A percentile compares a stretch with the other conserved stretches of the same genome.
These are phyloP conservation scores for Antedon mediterranea DNA, from an alignment of 53 echinoderm and acorn worm genomes.

Conservation along the genomic window DNA sequence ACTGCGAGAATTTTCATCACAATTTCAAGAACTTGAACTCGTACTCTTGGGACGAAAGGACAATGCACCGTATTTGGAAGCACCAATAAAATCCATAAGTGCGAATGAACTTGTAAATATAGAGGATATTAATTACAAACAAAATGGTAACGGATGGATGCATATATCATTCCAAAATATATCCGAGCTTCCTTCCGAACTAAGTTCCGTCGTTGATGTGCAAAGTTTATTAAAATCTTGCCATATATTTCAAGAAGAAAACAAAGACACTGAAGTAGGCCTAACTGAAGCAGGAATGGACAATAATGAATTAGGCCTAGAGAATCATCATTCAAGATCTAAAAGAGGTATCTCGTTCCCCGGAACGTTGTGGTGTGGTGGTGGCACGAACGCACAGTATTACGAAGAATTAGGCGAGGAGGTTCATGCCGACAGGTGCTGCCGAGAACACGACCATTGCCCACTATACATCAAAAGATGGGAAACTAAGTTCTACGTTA, in stretches of 20 bases:
- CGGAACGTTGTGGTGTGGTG: conserved; percentile 40
- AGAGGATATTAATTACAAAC: background rate
- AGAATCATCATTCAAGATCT: background rate
- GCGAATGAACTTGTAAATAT: background rate
- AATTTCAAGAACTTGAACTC: background rate
- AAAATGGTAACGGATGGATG: background rate
- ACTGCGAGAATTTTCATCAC: background rate
- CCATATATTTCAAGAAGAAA: background rate
- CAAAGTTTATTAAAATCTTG: background rate
- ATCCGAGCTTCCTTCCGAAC: background rate
- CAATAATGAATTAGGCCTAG: background rate
- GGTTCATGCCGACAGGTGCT: conserved; percentile 22
- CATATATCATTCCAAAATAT: background rate
- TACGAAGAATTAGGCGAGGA: conserved; percentile 26
- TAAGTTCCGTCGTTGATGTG: background rate
- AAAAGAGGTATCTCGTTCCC: conserved; percentile 12
- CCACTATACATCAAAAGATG: conserved; percentile 16
- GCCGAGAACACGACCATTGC: conserved; percentile 35
- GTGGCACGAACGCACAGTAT: conserved; percentile 17
- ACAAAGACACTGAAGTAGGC: background rate
- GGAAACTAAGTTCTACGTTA: conserved; percentile 40
- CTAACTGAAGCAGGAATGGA: background rate
- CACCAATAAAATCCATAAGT: background rate
- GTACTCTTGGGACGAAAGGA: background rate
- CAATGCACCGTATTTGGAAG: background rate